These are phyloP conservation scores for Liparis tanakae DNA, from an alignment of 2,797 vertebrate genomes.

Conservation along the genomic window DNA sequence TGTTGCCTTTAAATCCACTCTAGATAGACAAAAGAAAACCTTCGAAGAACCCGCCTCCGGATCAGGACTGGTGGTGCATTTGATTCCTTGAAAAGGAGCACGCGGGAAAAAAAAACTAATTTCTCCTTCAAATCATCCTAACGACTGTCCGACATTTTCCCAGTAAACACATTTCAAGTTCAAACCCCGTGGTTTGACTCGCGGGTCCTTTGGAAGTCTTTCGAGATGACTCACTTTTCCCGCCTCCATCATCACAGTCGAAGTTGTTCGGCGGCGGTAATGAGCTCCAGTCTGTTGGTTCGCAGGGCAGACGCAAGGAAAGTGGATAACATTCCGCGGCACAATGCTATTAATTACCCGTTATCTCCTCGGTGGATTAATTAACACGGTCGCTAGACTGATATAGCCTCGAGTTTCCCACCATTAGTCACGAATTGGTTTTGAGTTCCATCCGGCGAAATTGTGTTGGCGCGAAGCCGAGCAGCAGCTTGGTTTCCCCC, in stretches of 20 bases:
- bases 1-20: no score
- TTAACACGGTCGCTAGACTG: conserved; percentile 67
- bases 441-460: conserved; percentile 31
- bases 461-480: conserved; percentile 28
- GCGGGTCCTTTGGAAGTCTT: conserved; percentile 31
- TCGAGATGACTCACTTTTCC: conserved; percentile 44
- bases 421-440: conserved; percentile 63
- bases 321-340: conserved; percentile 73
- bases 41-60: background rate
- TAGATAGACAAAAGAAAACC: no score
- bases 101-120: background rate
- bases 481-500: conserved; percentile 40
- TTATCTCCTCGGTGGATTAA: conserved; percentile 75
- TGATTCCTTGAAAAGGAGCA: background rate
- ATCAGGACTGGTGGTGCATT: background rate
- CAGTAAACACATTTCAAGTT: conserved; percentile 46
- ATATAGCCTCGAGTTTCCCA: conserved; percentile 63
- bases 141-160: conserved; percentile 25
- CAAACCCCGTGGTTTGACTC: conserved; percentile 31
- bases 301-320: conserved; percentile 53
- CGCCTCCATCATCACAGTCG: conserved; percentile 42
- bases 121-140: conserved; percentile 11
- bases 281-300: conserved; percentile 52
- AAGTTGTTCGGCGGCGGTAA: conserved; percentile 55
- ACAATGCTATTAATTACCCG: conserved; percentile 79